Conservation (phyloP, 2,888 invertebrate species). For the Mythimna lalbum region DNA sequence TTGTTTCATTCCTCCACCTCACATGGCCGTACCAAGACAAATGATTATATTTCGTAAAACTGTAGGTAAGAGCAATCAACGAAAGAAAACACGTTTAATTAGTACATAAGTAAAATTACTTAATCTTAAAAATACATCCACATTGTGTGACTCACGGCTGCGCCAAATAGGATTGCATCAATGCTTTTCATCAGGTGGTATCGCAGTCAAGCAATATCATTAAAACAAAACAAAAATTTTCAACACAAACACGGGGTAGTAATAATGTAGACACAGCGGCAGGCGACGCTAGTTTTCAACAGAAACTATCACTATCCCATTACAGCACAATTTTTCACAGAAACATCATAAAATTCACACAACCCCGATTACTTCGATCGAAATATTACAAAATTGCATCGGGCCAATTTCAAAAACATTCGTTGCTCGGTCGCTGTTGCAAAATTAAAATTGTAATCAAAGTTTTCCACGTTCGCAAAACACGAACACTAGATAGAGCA, state of each 20-base stretch:
- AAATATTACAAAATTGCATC: slow-evolving; percentile 47
- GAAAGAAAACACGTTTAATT: too few species aligned
- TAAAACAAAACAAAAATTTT: background rate
- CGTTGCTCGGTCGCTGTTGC: slow-evolving; percentile 51
- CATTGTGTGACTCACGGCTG: too few species aligned
- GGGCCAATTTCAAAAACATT: slow-evolving; percentile 57
- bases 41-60: too few species aligned
- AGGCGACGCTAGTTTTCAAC: background rate
- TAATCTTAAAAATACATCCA: too few species aligned
- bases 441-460: slow-evolving; percentile 68
- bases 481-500: slow-evolving; percentile 68
- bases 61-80: too few species aligned
- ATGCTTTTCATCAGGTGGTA: too few species aligned
- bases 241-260: background rate
- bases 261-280: slow-evolving; percentile 7
- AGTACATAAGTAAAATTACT: too few species aligned
- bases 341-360: slow-evolving; percentile 17
- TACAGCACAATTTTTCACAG: slow-evolving; percentile 3
- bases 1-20: too few species aligned
- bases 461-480: slow-evolving; percentile 62
- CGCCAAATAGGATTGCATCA: too few species aligned
- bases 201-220: too few species aligned
- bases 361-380: slow-evolving; percentile 30
- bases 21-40: too few species aligned
- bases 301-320: background rate